Evolutionary conservation across 2,797 vertebrate genomes (phyloP), one percentile per base, ranked within the genome.

Genomic region (Hylomyscus alleni): DNA sequence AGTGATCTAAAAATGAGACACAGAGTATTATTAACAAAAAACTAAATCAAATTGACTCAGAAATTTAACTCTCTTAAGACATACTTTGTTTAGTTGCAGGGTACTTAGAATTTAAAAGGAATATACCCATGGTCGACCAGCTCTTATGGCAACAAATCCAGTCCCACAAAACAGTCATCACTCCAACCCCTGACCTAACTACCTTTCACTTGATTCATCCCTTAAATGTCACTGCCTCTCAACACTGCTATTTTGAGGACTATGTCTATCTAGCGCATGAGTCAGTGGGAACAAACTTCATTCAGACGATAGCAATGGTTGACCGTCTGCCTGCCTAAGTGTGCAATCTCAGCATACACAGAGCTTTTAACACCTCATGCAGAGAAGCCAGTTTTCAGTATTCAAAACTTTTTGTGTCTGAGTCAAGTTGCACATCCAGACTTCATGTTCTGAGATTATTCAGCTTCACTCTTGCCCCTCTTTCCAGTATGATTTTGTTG

Each of bases 311-410:
- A 56, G 58, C 34, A 9, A 0, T 50, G 31, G 0, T 6, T 54
- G 4, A 3, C 15, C 0, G 1, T 1, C 0, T 24, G 0, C n/a
- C 44, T 8, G 0, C 22, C 5, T 4, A 1, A 4, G 1, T 7
- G 15, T 58, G 50, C 24, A 3, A 0, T 4, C 22, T n/a, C 26
- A 47, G 62, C 34, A 13, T 0, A 5, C 26, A 9, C 24, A 7
- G 34, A 60, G 44, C 52, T 3, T 20, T 47, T 9, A 1, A 2
- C 11, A 6, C 75, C 69, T 20, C 52, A 54, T 37, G 17, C 11
- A 26, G 29, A 37, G 75, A 26, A 52, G 37, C 15, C 58, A 4
- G 9, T 14, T 31, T 73, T 65, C 13, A 1, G 15, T 60, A 12
- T 34, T 80, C 24, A n/a, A 20, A 47, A 22, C 47, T 37, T 6